These are phyloP conservation scores for Myotis pilosus DNA, from an alignment of 2,797 vertebrate species.

Conservation along the genomic window DNA sequence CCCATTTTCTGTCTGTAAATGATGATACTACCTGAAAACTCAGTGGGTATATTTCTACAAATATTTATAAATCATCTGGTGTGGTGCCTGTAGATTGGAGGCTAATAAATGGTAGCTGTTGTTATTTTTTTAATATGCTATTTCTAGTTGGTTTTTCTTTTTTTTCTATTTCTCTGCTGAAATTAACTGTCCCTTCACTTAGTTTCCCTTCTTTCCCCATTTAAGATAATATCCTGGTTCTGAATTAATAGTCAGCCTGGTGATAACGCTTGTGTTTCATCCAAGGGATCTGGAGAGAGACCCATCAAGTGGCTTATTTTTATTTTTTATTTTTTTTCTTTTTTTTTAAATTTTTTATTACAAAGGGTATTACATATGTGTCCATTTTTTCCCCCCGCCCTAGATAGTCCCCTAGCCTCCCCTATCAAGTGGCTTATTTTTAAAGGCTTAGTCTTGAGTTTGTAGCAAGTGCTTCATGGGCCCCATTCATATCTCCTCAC, in stretches of 20 bases:
- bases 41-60: background rate
- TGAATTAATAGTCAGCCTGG: background rate
- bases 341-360: too few species aligned
- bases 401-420: too few species aligned
- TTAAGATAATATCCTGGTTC: background rate
- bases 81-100: background rate
- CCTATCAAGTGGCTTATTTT: background rate
- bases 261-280: background rate
- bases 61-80: background rate
- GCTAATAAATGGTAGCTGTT: background rate
- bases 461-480: background rate
- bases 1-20: background rate
- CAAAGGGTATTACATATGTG: too few species aligned
- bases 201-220: background rate
- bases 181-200: background rate
- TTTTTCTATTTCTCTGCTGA: background rate
- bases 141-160: background rate
- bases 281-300: background rate
- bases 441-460: background rate
- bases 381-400: too few species aligned
- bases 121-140: background rate
- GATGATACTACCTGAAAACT: background rate
- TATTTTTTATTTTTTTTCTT: too few species aligned
- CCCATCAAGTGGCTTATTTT: background rate
- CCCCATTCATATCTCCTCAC: background rate